A percentile compares a stretch with the other conserved stretches of the same genome.
phyloP scores from a whole-genome alignment of 2,113 vertebrate species.

The Mus spicilegus region DNA sequence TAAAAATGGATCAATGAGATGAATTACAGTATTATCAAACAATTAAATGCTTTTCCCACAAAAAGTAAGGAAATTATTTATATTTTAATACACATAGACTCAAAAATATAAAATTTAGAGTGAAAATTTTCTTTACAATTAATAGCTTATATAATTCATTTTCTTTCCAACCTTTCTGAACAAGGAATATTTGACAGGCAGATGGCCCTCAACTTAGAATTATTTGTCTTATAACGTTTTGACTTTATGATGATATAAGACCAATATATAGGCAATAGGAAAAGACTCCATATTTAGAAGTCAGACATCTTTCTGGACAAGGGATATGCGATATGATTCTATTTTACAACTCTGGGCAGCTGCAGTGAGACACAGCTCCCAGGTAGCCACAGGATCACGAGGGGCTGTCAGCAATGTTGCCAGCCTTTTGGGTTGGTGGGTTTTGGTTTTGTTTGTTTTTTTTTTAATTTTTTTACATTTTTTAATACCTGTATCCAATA shows the following conservation, averaged over 20 bases:
- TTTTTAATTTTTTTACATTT: background rate
- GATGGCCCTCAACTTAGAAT: background rate
- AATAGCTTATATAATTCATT: background rate
- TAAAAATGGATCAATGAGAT: background rate
- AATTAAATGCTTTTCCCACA: background rate
- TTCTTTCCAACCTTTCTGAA: background rate
- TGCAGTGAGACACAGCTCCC: background rate
- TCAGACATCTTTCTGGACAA: background rate
- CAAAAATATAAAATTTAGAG: background rate
- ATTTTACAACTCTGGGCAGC: background rate
- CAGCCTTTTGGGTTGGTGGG: background rate
- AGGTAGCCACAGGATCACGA: background rate
- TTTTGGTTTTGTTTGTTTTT: background rate
- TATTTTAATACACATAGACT: background rate
- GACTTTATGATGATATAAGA: background rate
- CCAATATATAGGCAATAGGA: background rate
- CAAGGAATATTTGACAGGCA: background rate
- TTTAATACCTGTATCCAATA: background rate
- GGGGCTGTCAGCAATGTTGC: background rate
- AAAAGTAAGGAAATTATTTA: background rate
- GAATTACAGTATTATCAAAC: background rate
- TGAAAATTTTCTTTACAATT: background rate
- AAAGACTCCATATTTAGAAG: background rate
- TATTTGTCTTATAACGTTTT: background rate
- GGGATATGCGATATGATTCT: background rate